Evolutionary conservation across 2,113 vertebrate genomes (phyloP).

Genomic region (Patagioenas fasciata): DNA sequence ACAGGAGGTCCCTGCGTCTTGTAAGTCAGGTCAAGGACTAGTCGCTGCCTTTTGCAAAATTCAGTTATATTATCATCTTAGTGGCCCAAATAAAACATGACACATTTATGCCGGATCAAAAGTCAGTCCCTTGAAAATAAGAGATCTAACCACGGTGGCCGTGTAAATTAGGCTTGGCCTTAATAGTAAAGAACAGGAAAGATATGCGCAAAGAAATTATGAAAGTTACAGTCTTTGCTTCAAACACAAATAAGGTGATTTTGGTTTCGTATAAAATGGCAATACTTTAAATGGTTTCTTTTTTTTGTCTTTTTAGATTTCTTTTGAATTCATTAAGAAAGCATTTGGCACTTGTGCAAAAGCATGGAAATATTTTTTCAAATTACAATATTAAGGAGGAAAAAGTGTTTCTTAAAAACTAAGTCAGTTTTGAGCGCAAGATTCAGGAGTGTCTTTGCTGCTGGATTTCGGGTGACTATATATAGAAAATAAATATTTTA

Average conservation of each 20-base stretch:
- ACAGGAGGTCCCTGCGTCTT: not conserved
- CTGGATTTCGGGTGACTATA: slow-evolving; percentile 46
- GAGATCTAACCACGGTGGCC: not conserved
- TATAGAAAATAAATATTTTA: slow-evolving; percentile 62
- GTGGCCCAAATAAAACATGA: not conserved
- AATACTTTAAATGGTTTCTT: not conserved
- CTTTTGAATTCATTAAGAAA: not conserved
- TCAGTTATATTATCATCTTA: not conserved
- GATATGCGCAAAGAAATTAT: not conserved
- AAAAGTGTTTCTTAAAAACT: not conserved
- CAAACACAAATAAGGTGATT: not conserved
- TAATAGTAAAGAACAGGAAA: not conserved
- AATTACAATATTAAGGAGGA: not conserved
- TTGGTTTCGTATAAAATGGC: not conserved
- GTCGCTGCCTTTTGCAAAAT: slow-evolving; percentile 3
- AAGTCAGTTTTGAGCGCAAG: not conserved
- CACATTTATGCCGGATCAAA: not conserved
- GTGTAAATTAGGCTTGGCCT: not conserved
- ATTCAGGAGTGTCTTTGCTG: not conserved
- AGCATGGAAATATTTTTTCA: not conserved
- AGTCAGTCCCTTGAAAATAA: not conserved
- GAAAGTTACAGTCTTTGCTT: not conserved
- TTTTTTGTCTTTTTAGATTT: not conserved
- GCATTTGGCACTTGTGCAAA: not conserved
- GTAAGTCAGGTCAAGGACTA: not conserved